phyloP scores from a whole-genome alignment of 2,113 vertebrate species.

The Zootoca vivipara region DNA sequence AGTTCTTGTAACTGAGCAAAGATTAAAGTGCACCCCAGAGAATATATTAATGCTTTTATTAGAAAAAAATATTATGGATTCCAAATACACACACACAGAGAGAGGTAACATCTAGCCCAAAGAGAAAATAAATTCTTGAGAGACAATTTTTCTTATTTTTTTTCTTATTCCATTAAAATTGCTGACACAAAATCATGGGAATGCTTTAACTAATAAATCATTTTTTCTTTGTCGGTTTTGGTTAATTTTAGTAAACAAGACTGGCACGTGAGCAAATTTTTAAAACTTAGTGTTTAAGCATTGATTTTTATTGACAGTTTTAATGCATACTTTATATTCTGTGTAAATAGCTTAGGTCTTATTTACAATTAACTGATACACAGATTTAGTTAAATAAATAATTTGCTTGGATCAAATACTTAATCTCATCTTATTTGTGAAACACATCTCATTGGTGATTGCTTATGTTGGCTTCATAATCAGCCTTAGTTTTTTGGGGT shows the following conservation, averaged over 20 bases:
- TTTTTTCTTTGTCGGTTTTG: too few species aligned
- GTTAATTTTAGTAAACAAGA: too few species aligned
- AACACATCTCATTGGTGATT: neutral
- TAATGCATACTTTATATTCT: too few species aligned
- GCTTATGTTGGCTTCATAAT: neutral
- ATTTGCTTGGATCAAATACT: neutral
- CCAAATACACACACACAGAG: neutral
- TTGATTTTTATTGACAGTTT: too few species aligned
- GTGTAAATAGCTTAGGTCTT: too few species aligned
- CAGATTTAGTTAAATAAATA: neutral
- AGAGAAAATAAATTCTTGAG: constrained; percentile 1
- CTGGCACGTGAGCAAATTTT: too few species aligned
- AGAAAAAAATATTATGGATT: neutral
- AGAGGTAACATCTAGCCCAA: neutral
- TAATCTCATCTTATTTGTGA: neutral
- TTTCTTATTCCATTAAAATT: neutral
- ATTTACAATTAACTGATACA: too few species aligned
- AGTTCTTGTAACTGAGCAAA: neutral
- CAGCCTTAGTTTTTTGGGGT: neutral
- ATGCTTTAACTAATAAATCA: neutral
- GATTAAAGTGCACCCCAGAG: neutral
- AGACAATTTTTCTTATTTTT: neutral
- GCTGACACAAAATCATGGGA: neutral
- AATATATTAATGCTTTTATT: neutral
- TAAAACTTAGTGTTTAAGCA: too few species aligned